These are phyloP conservation scores for Anguilla obscura DNA, from an alignment of 2,797 vertebrate genomes.

Conservation along the genomic window DNA sequence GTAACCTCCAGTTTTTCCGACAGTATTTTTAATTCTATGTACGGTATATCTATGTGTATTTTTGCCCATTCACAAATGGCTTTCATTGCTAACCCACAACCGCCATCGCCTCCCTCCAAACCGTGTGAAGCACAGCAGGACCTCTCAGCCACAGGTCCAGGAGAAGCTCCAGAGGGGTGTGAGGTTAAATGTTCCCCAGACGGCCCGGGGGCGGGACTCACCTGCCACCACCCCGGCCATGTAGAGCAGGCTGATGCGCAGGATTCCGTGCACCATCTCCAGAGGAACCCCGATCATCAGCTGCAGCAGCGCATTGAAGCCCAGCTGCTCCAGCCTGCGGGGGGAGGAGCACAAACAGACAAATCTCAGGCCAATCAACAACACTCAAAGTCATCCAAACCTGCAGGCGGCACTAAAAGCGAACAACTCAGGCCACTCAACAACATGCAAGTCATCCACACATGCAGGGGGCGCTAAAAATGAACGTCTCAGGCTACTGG, in stretches of 20 bases:
- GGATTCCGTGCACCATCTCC: conserved; percentile 96
- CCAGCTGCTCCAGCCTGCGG: conserved; percentile 90
- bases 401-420: not conserved
- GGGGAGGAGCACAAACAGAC: not conserved
- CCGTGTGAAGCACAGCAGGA: not conserved
- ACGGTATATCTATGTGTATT: not conserved
- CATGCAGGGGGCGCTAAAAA: too few relatives aligned
- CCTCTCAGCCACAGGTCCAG: not conserved
- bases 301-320: conserved; percentile 95
- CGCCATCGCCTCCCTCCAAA: not conserved
- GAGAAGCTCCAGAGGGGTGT: not conserved
- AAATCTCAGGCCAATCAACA: not conserved
- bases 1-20: not conserved
- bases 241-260: conserved; percentile 94
- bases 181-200: not conserved
- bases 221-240: conserved; percentile 95
- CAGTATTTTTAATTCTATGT: not conserved
- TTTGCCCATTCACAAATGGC: not conserved
- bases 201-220: conserved; percentile 61
- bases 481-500: too few relatives aligned
- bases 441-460: not conserved
- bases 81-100: not conserved
- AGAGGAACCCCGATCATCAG: conserved; percentile 97
- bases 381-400: not conserved
- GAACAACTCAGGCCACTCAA: not conserved